Conservation (phyloP, 2,797 vertebrate species). For the Sebastes variabilis region DNA sequence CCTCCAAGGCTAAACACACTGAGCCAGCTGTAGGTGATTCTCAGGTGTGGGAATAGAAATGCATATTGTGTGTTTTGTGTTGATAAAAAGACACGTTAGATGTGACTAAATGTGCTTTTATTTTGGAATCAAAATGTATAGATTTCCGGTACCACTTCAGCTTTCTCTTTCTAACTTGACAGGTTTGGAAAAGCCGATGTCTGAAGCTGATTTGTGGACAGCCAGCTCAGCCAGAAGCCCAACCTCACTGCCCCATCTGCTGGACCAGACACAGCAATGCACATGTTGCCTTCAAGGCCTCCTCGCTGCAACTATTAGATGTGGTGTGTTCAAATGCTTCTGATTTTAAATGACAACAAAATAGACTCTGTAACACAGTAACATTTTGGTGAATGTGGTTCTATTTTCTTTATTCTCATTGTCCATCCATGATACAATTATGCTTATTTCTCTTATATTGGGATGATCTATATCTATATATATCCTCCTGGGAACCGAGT, state of each 20-base stretch:
- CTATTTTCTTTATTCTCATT: neutral
- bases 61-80: too few relatives aligned
- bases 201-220: neutral
- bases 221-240: neutral
- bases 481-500: too few relatives aligned
- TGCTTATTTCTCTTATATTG: too few relatives aligned
- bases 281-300: neutral
- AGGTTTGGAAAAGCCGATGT: neutral
- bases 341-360: neutral
- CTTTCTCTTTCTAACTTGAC: conserved; percentile 12
- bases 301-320: neutral
- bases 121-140: neutral
- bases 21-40: too few relatives aligned
- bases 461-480: too few relatives aligned
- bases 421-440: neutral
- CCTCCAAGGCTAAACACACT: too few relatives aligned
- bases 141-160: neutral
- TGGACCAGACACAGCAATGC: conserved; percentile 26
- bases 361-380: too few relatives aligned
- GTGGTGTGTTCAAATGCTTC: neutral
- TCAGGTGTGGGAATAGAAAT: neutral
- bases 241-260: conserved; percentile 51
- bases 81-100: too few relatives aligned
- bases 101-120: neutral
- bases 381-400: neutral